A percentile compares a stretch with the other conserved stretches of the same genome.
phyloP scores from a whole-genome alignment of 2,888 invertebrate species.

The Drosophila kokeensis region DNA sequence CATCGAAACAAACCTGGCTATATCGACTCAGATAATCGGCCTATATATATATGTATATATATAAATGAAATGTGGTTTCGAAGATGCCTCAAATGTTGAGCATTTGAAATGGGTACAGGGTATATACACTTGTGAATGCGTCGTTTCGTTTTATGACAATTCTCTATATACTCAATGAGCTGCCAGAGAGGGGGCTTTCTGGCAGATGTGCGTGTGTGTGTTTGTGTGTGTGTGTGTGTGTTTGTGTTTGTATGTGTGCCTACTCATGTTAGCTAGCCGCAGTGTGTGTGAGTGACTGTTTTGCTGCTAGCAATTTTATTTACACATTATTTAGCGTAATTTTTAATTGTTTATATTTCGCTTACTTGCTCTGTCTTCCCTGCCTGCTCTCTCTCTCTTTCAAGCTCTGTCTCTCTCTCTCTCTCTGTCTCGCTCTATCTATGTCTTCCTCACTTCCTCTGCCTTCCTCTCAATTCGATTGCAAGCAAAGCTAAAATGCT shows the following conservation, averaged over 20 bases:
- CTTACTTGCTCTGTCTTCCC: not conserved
- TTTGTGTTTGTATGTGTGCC: conserved; percentile 10
- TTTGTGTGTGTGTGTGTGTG: conserved; percentile 1
- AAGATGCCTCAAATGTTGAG: not conserved
- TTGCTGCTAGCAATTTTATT: conserved; percentile 27
- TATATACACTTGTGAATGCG: conserved; percentile 46
- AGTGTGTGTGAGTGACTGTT: conserved; percentile 20
- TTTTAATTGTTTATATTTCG: not conserved
- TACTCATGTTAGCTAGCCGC: conserved; percentile 47
- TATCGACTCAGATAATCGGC: not conserved
- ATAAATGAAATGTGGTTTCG: not conserved
- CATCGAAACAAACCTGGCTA: not conserved
- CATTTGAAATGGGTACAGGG: not conserved
- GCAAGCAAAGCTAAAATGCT: not conserved
- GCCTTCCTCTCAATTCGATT: not conserved
- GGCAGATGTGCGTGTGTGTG: conserved; percentile 6
- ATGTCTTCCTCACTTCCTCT: not conserved
- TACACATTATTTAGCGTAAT: conserved; percentile 45
- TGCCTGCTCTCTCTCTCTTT: not conserved
- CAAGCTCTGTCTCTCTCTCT: not conserved
- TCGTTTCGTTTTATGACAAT: conserved; percentile 77
- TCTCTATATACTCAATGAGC: conserved; percentile 11
- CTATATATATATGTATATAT: not conserved
- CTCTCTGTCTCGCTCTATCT: not conserved
- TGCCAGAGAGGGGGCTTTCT: not conserved